Evolutionary conservation across 2,113 vertebrate genomes (phyloP).

Genomic region (Oceanodroma tethys): DNA sequence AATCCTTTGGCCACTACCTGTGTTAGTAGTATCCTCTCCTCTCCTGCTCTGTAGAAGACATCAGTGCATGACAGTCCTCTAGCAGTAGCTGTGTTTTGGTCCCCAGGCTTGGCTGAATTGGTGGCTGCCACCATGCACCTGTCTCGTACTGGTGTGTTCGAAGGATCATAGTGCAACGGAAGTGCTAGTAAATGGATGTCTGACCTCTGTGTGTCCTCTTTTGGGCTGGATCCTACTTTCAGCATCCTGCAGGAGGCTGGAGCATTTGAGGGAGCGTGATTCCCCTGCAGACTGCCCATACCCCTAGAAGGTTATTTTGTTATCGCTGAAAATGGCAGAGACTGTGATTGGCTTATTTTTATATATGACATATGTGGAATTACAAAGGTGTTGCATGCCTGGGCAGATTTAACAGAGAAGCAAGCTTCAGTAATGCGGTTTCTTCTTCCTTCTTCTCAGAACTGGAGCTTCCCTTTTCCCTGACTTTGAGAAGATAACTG

Average conservation of each 20-base stretch:
- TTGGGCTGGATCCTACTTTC: not conserved
- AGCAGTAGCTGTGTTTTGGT: not conserved
- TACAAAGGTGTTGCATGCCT: not conserved
- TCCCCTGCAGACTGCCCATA: not conserved
- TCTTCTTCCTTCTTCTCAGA: not conserved
- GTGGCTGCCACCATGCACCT: not conserved
- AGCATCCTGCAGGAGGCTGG: not conserved
- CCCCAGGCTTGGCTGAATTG: not conserved
- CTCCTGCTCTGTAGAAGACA: not conserved
- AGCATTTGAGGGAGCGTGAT: not conserved
- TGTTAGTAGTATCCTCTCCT: not conserved
- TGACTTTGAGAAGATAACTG: not conserved
- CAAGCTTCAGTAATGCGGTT: not conserved
- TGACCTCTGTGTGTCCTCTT: not conserved
- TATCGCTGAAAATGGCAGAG: not conserved
- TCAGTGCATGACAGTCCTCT: not conserved
- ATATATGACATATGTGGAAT: not conserved
- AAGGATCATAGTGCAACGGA: not conserved
- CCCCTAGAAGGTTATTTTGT: not conserved
- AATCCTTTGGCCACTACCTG: not conserved
- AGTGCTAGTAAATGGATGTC: not conserved
- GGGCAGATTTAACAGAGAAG: not conserved
- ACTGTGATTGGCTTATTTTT: not conserved
- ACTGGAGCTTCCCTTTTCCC: not conserved
- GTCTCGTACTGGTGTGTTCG: rapidly evolving